Evolutionary conservation across 2,797 vertebrate genomes (phyloP).

Genomic region (Falco concolor): DNA sequence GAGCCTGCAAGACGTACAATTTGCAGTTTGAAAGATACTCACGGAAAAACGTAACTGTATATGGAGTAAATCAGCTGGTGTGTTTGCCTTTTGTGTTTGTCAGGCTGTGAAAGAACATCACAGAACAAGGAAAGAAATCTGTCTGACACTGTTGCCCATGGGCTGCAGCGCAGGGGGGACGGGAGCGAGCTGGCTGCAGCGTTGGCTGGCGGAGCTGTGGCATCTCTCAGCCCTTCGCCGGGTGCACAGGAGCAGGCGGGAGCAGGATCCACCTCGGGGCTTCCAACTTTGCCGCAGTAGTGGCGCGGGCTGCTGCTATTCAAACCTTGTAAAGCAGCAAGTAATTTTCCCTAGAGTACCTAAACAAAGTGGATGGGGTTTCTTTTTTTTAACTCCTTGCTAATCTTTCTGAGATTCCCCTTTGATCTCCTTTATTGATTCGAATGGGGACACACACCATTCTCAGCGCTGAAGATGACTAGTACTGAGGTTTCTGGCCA

Average conservation of each 20-base stretch:
- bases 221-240: not conserved
- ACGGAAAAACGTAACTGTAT: not conserved
- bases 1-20: not conserved
- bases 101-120: not conserved
- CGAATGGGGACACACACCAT: not conserved
- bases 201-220: not conserved
- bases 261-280: not conserved
- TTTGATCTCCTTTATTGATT: not conserved
- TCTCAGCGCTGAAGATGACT: not conserved
- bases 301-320: not conserved
- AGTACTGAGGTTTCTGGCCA: not conserved
- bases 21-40: not conserved
- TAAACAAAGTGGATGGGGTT: not conserved
- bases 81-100: not conserved
- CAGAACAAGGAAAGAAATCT: not conserved
- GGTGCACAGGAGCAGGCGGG: not conserved
- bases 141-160: not conserved
- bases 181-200: not conserved
- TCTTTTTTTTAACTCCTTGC: not conserved
- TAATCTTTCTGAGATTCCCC: not conserved
- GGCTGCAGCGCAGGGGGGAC: not conserved
- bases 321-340: not conserved
- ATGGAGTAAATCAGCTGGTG: not conserved
- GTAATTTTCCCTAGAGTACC: not conserved
- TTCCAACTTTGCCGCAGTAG: not conserved